Evolutionary conservation across 2,888 invertebrate species (phyloP).

Genomic region (Saturnia pavonia): DNA sequence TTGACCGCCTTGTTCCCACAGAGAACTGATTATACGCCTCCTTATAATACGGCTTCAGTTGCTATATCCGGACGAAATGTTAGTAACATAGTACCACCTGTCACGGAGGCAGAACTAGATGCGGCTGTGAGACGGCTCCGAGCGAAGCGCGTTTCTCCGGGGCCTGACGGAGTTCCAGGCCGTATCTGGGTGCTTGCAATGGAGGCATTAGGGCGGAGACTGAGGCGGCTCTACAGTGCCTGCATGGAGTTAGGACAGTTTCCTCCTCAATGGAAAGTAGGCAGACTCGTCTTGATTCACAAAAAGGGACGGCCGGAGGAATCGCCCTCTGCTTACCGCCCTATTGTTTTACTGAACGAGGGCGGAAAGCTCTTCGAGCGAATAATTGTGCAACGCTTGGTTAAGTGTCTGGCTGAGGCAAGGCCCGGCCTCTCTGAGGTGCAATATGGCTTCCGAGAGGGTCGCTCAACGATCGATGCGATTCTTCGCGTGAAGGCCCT

Average conservation of each 20-base stretch:
- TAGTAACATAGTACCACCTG: not conserved
- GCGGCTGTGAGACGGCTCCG: not conserved
- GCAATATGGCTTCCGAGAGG: not conserved
- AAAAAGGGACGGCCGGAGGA: constrained; percentile 10
- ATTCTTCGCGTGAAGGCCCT: no score
- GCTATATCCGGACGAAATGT: not conserved
- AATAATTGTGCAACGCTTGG: not conserved
- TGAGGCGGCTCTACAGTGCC: not conserved
- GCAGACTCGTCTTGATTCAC: constrained; percentile 24
- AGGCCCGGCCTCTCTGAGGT: not conserved
- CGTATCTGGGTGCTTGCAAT: not conserved
- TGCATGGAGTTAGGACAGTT: not conserved
- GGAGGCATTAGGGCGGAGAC: not conserved
- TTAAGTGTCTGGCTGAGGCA: not conserved
- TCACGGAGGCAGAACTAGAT: not conserved
- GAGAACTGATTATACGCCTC: constrained; percentile 10
- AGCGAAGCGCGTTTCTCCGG: not conserved
- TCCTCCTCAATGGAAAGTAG: constrained; percentile 16
- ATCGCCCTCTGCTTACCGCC: not conserved
- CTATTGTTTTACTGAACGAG: not conserved
- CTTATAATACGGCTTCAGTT: not conserved
- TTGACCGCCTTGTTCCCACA: constrained; percentile 21
- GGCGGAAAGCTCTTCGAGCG: not conserved
- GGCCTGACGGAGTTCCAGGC: not conserved
- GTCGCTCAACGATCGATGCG: no score